A percentile compares a stretch with the other conserved stretches of the same genome.
Evolutionary conservation across 2,888 invertebrate species (phyloP).

Genomic region (Cephus spinipes): DNA sequence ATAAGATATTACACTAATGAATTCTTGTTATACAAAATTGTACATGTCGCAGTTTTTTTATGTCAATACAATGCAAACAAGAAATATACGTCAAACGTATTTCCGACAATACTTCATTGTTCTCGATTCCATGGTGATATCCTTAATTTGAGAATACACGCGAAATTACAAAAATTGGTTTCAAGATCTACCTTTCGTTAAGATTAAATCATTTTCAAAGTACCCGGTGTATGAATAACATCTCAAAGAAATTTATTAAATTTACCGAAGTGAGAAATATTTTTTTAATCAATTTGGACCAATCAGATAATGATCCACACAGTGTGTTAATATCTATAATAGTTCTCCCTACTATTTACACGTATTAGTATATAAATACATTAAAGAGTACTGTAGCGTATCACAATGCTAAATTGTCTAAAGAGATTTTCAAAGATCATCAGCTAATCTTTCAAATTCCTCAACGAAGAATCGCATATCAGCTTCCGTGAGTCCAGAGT

Average conservation of each 20-base stretch:
- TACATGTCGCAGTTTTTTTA: neutral
- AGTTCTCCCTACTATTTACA: neutral
- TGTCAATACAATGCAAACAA: neutral
- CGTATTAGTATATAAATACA: slow-evolving; percentile 3
- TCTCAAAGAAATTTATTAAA: neutral
- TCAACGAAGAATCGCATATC: slow-evolving; percentile 91
- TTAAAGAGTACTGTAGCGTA: neutral
- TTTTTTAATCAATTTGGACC: neutral
- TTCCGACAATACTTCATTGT: neutral
- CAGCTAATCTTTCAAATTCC: slow-evolving; percentile 88
- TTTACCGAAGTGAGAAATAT: neutral
- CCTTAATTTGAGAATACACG: neutral
- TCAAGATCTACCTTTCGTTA: neutral
- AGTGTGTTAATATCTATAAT: neutral
- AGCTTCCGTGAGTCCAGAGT: slow-evolving; percentile 82
- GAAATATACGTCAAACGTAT: neutral
- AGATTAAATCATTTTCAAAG: neutral
- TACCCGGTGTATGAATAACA: neutral
- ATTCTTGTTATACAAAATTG: neutral
- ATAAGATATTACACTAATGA: neutral
- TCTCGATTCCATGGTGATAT: neutral
- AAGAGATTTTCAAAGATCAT: slow-evolving; percentile 70
- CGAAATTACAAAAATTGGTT: neutral
- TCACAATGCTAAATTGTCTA: neutral
- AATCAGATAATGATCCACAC: neutral